These are phyloP conservation scores for Drosophila borborema DNA, from an alignment of 2,888 invertebrate species.

Conservation along the genomic window DNA sequence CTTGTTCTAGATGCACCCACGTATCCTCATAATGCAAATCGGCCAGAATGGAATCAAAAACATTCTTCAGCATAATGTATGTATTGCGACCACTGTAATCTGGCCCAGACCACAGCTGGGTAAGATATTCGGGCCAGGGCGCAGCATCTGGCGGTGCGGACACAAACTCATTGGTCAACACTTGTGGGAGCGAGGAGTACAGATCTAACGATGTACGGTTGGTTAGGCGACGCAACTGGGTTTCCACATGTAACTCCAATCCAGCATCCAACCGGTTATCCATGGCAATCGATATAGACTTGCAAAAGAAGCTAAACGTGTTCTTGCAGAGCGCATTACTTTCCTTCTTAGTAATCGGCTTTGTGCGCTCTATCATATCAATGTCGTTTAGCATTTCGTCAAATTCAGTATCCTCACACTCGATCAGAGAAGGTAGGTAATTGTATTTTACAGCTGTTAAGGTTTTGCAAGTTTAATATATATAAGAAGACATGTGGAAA, in stretches of 20 bases:
- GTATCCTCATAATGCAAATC: conserved; percentile 89
- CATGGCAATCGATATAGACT: conserved; percentile 89
- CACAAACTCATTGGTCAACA: conserved; percentile 82
- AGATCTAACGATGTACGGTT: conserved; percentile 87
- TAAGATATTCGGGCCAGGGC: conserved; percentile 85
- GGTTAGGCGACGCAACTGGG: conserved; percentile 89
- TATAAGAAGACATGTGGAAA: background rate
- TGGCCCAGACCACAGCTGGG: conserved; percentile 86
- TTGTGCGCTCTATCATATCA: conserved; percentile 88
- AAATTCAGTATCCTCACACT: conserved; percentile 93
- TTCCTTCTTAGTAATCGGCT: conserved; percentile 87
- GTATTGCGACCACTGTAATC: conserved; percentile 86
- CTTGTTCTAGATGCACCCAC: conserved; percentile 92
- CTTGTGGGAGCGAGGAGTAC: conserved; percentile 84
- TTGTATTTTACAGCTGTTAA: conserved; percentile 82
- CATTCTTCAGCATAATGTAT: conserved; percentile 88
- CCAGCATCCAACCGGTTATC: conserved; percentile 93
- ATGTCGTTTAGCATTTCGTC: conserved; percentile 92
- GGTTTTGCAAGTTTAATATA: background rate
- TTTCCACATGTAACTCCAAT: conserved; percentile 91
- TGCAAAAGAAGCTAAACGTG: conserved; percentile 84
- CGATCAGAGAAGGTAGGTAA: conserved; percentile 89
- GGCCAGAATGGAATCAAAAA: conserved; percentile 90
- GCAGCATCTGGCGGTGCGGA: conserved; percentile 82
- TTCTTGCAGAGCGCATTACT: conserved; percentile 83